Evolutionary conservation across 2,888 invertebrate species (phyloP).

Genomic region (Lissocephala sabroskyi): DNA sequence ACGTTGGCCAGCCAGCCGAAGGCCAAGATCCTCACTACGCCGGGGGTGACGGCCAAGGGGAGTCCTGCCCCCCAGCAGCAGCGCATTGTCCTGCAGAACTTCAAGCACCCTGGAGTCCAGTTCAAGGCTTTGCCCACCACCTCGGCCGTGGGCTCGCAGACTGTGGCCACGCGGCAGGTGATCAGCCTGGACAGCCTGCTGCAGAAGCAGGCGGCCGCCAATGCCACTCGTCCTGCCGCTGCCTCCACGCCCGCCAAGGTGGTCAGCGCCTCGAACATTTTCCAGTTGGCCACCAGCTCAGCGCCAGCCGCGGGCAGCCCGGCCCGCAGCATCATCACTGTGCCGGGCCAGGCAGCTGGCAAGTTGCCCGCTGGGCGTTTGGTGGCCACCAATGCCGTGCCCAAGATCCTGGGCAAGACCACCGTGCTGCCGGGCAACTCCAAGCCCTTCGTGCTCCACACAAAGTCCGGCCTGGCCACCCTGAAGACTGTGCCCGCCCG

Average conservation of each 20-base stretch:
- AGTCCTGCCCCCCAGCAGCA: slow-evolving; percentile 69
- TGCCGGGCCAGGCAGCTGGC: slow-evolving; percentile 29
- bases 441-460: slow-evolving; percentile 43
- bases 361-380: slow-evolving; percentile 22
- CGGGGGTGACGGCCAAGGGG: slow-evolving; percentile 27
- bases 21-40: slow-evolving; percentile 43
- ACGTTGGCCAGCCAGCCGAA: slow-evolving; percentile 27
- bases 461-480: slow-evolving; percentile 26
- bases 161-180: slow-evolving; percentile 7
- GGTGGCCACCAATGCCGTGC: slow-evolving; percentile 70
- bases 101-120: slow-evolving; percentile 66
- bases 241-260: slow-evolving; percentile 24
- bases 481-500: slow-evolving; percentile 3
- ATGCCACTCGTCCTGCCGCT: not conserved
- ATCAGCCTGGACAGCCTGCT: slow-evolving; percentile 3
- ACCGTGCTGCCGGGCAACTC: slow-evolving; percentile 38
- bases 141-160: slow-evolving; percentile 13
- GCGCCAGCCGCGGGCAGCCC: slow-evolving; percentile 2
- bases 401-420: slow-evolving; percentile 72
- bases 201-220: not conserved
- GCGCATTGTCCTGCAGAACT: slow-evolving; percentile 67
- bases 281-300: slow-evolving; percentile 73
- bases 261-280: slow-evolving; percentile 72
- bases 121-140: slow-evolving; percentile 41
- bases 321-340: slow-evolving; percentile 33